Conservation (phyloP, 1,140 invertebrate species). For the Hycleus cichorii region DNA sequence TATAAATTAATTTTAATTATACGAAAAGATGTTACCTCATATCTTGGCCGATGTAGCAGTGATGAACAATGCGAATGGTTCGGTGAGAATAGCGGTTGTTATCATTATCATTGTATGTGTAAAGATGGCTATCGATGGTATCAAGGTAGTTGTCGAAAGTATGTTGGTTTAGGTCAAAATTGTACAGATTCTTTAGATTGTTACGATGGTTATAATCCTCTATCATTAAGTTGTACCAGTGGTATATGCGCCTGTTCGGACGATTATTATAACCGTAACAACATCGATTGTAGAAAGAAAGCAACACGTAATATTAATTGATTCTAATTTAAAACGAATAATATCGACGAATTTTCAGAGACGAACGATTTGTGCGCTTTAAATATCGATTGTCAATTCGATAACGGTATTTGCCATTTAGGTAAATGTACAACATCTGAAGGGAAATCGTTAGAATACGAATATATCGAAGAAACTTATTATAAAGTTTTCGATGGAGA, state of each 20-base stretch:
- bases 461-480: neutral
- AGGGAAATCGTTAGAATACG: neutral
- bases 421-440: neutral
- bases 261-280: conserved; percentile 1
- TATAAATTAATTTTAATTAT: too few relatives aligned
- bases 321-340: too few relatives aligned
- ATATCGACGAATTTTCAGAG: neutral
- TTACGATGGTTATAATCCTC: conserved; percentile 5
- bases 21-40: conserved; percentile 3
- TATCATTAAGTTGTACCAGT: neutral
- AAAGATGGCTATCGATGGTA: conserved; percentile 8
- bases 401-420: neutral
- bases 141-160: neutral
- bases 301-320: neutral
- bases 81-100: conserved; percentile 1
- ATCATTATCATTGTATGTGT: conserved; percentile 1
- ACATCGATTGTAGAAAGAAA: conserved; percentile 8
- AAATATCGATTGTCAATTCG: conserved; percentile 4
- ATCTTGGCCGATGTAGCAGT: conserved; percentile 1
- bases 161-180: neutral
- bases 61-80: conserved; percentile 6
- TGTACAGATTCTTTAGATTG: conserved; percentile 2
- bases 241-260: conserved; percentile 2
- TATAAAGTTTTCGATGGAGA: neutral
- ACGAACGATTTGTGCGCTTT: neutral